Evolutionary conservation across 2,113 vertebrate genomes (phyloP), one percentile per base, ranked within the genome.

Genomic region (Pachycephala philippinensis): DNA sequence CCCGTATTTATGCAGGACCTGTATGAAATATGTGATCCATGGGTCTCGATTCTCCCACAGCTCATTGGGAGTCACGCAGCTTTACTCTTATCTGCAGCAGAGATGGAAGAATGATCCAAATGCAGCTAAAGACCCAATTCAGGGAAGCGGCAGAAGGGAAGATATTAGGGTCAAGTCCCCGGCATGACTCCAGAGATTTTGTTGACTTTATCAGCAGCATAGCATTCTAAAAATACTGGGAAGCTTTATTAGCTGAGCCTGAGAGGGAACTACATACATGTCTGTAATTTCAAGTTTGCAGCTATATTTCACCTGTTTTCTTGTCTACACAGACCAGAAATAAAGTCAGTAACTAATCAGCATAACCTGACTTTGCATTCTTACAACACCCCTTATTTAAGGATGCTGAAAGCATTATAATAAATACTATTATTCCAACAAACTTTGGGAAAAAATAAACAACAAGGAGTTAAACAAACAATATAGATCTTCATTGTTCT

Each of bases 11-110:
- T 78, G 40, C n/a, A 31, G 40, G 83, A 33, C 5, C 37, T 15
- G 0, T 3, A 31, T 14, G 35, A 65, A 61, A 74, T 11, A 11
- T 2, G 10, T 7, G 35, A 17, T 39, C 35, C 11, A 0, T 8
- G 42, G 54, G 57, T 26, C 20, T 60, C 17, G 2, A 6, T n/a
- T 69, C 40, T 47, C n/a, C 42, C 26, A 4, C 11, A 57, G 33
- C 50, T 60, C 45, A 5, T 27, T 12, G 16, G 15, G 31, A 57
- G 28, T 21, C 13, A 1, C 10, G 2, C 54, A 76, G 81, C 47
- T 91, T 60, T 44, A 12, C 16, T 81, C 47, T 45, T 20, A 39
- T 4, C 23, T 84, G 39, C 11, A 63, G 30, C 70, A 28, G 47
- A 23, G 26, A 63, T 10, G n/a, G 15, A 26, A 30, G 49, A 75